Evolutionary conservation across 1,140 invertebrate species (phyloP), one percentile per base, ranked within the genome.

Genomic region (Calycopis cecrops): DNA sequence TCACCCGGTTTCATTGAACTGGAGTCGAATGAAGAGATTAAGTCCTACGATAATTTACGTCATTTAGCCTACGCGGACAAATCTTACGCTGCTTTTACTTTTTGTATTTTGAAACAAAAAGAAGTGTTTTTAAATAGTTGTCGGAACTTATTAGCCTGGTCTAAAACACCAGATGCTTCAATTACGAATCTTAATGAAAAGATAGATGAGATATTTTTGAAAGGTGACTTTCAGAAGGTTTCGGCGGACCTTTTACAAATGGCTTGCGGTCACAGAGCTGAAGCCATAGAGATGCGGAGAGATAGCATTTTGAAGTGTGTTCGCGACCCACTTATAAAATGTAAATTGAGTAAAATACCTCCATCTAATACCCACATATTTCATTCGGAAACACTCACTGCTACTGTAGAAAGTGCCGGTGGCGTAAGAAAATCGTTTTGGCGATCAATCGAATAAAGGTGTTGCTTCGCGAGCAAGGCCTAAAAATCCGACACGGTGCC

Each of bases 1-100:
- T 47, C 52, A 0, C 60, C 64, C 2, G 67, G 67, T 9, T 67
- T 67, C 33, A 50, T 33, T 18, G 64, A 70, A 9, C 38, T 69
- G 7, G 59, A 48, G 6, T 48, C 16, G 8, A 48, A 48, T 48
- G 33, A 50, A 21, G 48, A 50, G 17, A 11, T 50, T 12, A 50
- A 35, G 21, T n/a, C 9, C 10, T 55, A 48, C 48, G 53, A 55
- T 12, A 11, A 18, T 4, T 16, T 47, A 12, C 17, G 35, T 1
- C 49, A 63, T 12, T 35, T 63, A 10, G 40, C 42, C 1, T 47
- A 67, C 37, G 16, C 58, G 6, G 58, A 67, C 17, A 67, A 61
- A 16, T 28, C 61, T 9, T 67, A 50, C 34, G 58, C 57, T 2
- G 64, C 64, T 1, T 8, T 67, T 10, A 60, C 64, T 3, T 60